Base-by-base conservation (phyloP, 2,113 vertebrate genomes). In the Notothenia coriiceps region DNA sequence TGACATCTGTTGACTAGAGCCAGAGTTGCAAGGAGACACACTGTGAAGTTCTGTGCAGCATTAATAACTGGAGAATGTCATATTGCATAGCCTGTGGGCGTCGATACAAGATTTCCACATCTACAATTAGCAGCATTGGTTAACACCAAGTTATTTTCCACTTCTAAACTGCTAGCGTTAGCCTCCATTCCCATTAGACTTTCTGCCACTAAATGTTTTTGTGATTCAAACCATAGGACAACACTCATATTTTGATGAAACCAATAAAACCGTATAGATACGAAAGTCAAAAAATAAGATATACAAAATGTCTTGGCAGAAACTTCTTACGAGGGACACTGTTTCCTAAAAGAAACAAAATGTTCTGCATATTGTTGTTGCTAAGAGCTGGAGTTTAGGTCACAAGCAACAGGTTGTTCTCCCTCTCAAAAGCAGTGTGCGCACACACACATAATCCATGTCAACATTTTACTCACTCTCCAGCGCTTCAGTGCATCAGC, bases 381-480 rank as follows among this genome's bases (percentile, higher is more conserved):
- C 20, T 56, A 12, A 55, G 15, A 57, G 56, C 25, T 6, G 35
- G 35, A 70, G 4, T n/a, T 17, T 59, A 15, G 4, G 40, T 20
- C 14, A 46, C 4, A 47, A 40, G 25, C 17, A 75, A 15, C 10
- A 74, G 10, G 47, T 33, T 56, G 7, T 5, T 46, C 6, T 63
- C n/a, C 11, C 10, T 46, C 20, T 25, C 47, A 10, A 46, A 46
- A 40, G 35, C 35, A 40, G 11, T 17, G 2, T 11, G 8, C 22
- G 29, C 46, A 59, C 18, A 20, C 8, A 0, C 63, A 22, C 33
- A 29, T 29, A 10, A 8, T 3, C 46, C 47, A 4, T 66, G 15
- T 8, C 5, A 55, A 14, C 47, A 2, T 13, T 13, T 33, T 64
- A 92, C 92, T 93, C 78, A 93, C 92, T 71, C 43, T 88, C 46